Base-by-base conservation (phyloP, 2,797 vertebrate species). In the Synanceia verrucosa region DNA sequence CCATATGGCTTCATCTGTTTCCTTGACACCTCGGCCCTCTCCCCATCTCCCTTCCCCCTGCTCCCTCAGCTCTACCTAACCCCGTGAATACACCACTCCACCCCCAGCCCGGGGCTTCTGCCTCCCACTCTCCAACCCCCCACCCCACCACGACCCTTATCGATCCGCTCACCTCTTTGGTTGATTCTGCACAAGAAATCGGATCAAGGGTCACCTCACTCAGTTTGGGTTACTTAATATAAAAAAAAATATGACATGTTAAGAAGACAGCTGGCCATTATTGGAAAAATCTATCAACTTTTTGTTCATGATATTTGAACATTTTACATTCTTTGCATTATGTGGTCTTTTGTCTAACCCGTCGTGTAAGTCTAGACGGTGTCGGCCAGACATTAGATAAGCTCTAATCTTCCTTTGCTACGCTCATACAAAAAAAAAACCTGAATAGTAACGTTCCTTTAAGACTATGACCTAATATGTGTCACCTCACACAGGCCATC, bases 1-100 rank as follows among this genome's bases (percentile, higher is more conserved):
- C 71, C 72, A 71, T 73, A 82, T 86, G 80, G 70, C 60, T 83
- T 86, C 77, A 81, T 86, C 67, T 75, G 50, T 82, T 73, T 78
- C 67, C 37, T 77, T 79, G 60, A 83, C 84, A 74, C 78, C 66
- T 65, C 29, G 82, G 57, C 74, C 62, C 78, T 75, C 66, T 55
- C 68, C 39, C 50, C 7, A 33, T 52, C 34, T 64, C 81, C 79
- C 76, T 51, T 73, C 85, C 83, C 82, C 83, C 84, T 43, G 26
- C 65, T 70, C 77, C 78, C 43, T 70, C 59, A 78, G 67, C 57
- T 70, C 36, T 56, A 70, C 57, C 61, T 73, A 78, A 64, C 71
- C 76, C 63, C 76, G 37, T 73, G 48, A 57, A 31, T 9, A 11
- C 62, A 53, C 58, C 81, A 81, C 41, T 68, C 68, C 23, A 9